Conservation (phyloP, 2,888 invertebrate species). For the Octodonta nipae region DNA sequence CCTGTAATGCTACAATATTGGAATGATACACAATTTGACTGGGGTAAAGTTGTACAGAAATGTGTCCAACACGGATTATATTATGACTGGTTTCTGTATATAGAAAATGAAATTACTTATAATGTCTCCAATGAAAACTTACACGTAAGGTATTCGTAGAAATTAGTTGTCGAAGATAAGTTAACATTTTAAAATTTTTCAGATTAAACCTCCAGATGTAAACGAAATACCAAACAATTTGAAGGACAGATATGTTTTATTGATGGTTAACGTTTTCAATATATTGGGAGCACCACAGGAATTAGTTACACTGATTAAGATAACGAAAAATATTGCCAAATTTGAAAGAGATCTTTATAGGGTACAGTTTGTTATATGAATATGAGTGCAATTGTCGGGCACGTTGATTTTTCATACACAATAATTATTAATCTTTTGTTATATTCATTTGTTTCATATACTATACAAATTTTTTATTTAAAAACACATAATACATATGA, state of each 20-base stretch:
- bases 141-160: constrained; percentile 5
- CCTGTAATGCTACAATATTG: constrained; percentile 16
- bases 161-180: too few relatives aligned
- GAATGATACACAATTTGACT: constrained; percentile 17
- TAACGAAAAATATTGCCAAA: constrained; percentile 6
- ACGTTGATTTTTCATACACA: too few relatives aligned
- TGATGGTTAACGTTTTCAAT: constrained; percentile 16
- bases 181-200: constrained; percentile 5
- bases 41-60: constrained; percentile 12
- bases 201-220: constrained; percentile 16
- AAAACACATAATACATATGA: too few relatives aligned
- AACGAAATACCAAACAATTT: constrained; percentile 7
- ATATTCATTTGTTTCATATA: too few relatives aligned
- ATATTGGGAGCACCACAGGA: constrained; percentile 12
- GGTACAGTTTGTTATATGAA: too few relatives aligned
- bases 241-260: constrained; percentile 12
- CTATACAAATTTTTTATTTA: too few relatives aligned
- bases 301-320: constrained; percentile 5
- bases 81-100: constrained; percentile 14
- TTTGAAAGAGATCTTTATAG: constrained; percentile 10
- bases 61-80: constrained; percentile 12
- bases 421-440: too few relatives aligned
- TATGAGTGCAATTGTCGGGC: too few relatives aligned
- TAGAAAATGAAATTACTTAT: constrained; percentile 4
- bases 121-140: constrained; percentile 7